Conservation (phyloP, 2,113 vertebrate genomes). For the Nibea coibor region DNA sequence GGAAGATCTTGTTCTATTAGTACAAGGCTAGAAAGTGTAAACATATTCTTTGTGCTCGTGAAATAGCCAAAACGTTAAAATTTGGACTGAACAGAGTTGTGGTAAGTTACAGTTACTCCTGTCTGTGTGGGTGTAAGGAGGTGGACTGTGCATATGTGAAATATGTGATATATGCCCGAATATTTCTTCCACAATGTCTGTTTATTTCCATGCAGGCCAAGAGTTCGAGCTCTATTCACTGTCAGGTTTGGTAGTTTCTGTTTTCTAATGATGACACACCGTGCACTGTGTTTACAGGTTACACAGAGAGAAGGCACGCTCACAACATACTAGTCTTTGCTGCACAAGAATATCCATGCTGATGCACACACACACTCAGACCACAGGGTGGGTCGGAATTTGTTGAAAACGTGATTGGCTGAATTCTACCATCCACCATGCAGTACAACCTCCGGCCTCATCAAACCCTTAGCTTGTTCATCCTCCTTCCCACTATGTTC, state of each 20-base stretch:
- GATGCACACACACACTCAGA: not conserved
- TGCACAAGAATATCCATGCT: not conserved
- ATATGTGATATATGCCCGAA: not conserved
- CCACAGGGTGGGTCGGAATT: not conserved
- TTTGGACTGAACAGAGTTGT: not conserved
- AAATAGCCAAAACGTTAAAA: not conserved
- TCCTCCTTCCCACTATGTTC: not conserved
- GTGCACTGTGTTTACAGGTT: slow-evolving; percentile 13
- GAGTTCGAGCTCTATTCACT: not conserved
- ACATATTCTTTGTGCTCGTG: slow-evolving; percentile 1
- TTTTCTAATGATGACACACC: slow-evolving; percentile 3
- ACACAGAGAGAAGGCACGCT: not conserved
- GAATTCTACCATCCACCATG: not conserved
- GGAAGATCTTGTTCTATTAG: slow-evolving; percentile 9
- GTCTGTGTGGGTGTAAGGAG: no score
- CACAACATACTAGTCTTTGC: slow-evolving; percentile 18
- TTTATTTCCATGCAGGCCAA: not conserved
- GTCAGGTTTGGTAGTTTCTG: slow-evolving; percentile 1
- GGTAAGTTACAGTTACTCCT: slow-evolving; percentile 11
- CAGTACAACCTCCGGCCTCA: not conserved
- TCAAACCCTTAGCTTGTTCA: not conserved
- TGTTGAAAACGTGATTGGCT: slow-evolving; percentile 1
- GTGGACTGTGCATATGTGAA: not conserved
- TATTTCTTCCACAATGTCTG: not conserved
- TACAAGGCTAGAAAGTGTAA: not conserved